Conservation (phyloP, 2,797 vertebrate species). For the Bucorvus abyssinicus region DNA sequence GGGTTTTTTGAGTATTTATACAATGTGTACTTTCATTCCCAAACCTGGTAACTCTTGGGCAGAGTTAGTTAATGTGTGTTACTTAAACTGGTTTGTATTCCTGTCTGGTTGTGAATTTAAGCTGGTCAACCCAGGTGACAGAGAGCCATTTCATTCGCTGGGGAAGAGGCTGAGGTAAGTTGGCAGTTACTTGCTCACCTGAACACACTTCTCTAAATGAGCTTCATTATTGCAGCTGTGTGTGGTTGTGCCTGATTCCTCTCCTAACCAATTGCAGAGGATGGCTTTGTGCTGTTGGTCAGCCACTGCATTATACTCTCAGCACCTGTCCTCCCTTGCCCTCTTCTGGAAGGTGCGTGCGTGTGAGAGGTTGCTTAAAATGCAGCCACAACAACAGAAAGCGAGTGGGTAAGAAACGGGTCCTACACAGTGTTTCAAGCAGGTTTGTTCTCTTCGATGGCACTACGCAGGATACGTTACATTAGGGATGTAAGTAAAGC, state of each 20-base stretch:
- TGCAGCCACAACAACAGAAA: not conserved
- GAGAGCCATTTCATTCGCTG: not conserved
- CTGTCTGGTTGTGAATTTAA: not conserved
- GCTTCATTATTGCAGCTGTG: not conserved
- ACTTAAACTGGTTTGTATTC: not conserved
- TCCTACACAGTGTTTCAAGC: not conserved
- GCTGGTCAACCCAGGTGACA: not conserved
- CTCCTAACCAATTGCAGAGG: not conserved
- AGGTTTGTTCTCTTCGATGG: not conserved
- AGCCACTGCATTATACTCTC: not conserved
- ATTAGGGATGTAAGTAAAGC: not conserved
- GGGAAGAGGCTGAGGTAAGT: not conserved
- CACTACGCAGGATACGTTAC: not conserved
- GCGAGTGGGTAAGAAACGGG: not conserved
- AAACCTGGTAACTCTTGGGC: not conserved
- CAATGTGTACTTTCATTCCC: accelerated
- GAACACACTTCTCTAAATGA: not conserved
- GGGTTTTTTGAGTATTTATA: not conserved
- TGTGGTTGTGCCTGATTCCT: not conserved
- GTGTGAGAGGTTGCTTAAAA: not conserved
- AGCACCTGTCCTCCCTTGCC: not conserved
- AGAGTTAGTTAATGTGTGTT: not conserved
- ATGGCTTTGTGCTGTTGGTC: not conserved
- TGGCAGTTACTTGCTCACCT: not conserved
- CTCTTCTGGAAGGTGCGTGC: not conserved